phyloP scores from a whole-genome alignment of 2,888 invertebrate genomes.

The Tetropium fuscum region DNA sequence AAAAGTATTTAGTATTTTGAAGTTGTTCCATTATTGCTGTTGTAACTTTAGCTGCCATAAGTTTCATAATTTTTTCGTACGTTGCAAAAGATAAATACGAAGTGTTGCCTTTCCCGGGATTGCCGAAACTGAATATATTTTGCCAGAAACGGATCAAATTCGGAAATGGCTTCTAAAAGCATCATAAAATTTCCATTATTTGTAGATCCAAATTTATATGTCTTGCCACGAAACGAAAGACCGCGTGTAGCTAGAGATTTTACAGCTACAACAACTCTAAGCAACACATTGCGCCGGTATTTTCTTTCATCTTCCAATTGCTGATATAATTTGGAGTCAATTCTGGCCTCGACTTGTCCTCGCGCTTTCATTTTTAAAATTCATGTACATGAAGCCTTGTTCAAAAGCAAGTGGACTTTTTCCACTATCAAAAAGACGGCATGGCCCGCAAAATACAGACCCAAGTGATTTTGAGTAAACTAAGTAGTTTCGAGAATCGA shows the following conservation, averaged over 20 bases:
- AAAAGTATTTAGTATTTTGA: too few relatives aligned
- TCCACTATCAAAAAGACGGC: neutral
- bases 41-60: too few relatives aligned
- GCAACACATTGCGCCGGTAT: slow-evolving; percentile 10
- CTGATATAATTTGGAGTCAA: slow-evolving; percentile 4
- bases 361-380: neutral
- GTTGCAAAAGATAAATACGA: too few relatives aligned
- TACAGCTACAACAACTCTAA: neutral
- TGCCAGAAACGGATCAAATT: too few relatives aligned
- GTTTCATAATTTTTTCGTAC: too few relatives aligned
- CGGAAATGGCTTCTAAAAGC: too few relatives aligned
- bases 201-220: slow-evolving; percentile 11
- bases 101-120: too few relatives aligned
- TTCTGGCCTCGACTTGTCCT: slow-evolving; percentile 6
- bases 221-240: slow-evolving; percentile 6
- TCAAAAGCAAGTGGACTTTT: neutral
- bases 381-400: neutral
- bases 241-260: neutral
- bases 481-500: neutral
- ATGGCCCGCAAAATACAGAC: neutral
- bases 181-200: slow-evolving; percentile 12
- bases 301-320: slow-evolving; percentile 14
- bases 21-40: too few relatives aligned
- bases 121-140: too few relatives aligned
- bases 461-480: neutral